Base-by-base conservation (phyloP, 2,888 invertebrate species). In the Heteromurus nitidus region DNA sequence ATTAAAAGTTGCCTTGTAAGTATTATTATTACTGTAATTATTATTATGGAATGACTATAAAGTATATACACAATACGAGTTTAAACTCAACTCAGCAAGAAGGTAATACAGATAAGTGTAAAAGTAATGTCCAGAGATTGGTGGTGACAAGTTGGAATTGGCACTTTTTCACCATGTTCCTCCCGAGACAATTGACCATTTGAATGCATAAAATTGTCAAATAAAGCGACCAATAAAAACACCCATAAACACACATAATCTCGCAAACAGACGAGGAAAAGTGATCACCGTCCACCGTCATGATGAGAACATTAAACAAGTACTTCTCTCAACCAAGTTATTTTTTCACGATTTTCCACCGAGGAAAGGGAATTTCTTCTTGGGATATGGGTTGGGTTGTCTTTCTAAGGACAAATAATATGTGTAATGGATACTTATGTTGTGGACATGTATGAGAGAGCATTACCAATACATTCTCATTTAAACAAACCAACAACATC, bases 1-100 rank as follows among this genome's bases (percentile, higher is more conserved):
- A 76, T 76, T 76, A 76, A 76, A 76, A 76, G 28, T 42, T 76
- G 76, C 76, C 31, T 76, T 76, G 69, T 47, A 68, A 68, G 47
- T 62, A 69, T 26, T 47, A 47, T 47, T 62, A 28, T 60, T 72
- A 24, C 22, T 31, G 28, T 36, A 16, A 60, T 72, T 58, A 72
- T 44, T 72, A 30, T 76, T 60, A 50, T 68, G 42, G 64, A 55
- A 67, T 64, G 67, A 62, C n/a, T n/a, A n/a, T n/a, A n/a, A n/a
- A n/a, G n/a, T 50, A 75, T 75, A 75, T 75, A 50, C 64, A 64
- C 26, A 42, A 44, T 30, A 44, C 1, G 11, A 72, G 22, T 11
- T 22, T 44, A 18, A 30, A 5, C 16, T 53, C 24, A 62, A 62
- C 30, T 22, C 3, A 30, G 62, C 11, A 28, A 62, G 2, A 20